Percentiles rank a stretch among this genome's conserved stretches.
Conservation (phyloP, 2,113 vertebrate genomes). For the Arizona elegans region DNA sequence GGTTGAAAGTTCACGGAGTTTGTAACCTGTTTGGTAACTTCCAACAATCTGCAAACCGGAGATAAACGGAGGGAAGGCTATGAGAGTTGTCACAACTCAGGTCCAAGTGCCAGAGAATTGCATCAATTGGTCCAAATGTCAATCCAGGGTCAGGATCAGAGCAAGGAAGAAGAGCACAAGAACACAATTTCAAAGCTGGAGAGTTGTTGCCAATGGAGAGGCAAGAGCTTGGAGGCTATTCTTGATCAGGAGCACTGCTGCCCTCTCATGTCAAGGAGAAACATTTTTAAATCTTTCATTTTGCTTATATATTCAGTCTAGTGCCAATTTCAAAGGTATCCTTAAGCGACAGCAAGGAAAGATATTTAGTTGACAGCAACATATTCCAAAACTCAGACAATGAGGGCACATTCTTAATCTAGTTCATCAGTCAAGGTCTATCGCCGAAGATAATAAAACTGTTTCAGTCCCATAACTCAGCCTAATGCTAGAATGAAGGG, state of each 20-base stretch:
- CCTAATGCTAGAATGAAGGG: neutral
- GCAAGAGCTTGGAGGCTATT: neutral
- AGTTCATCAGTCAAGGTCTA: neutral
- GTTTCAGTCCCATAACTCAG: neutral
- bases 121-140: neutral
- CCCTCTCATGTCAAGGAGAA: neutral
- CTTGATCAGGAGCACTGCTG: neutral
- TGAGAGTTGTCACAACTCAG: neutral
- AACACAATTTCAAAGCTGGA: neutral
- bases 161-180: neutral
- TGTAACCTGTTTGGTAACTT: neutral
- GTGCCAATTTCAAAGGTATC: neutral
- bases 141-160: neutral
- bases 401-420: neutral
- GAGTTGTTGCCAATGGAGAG: neutral
- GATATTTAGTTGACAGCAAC: neutral
- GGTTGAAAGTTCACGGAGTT: neutral
- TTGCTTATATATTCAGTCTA: neutral
- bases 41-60: neutral
- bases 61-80: neutral
- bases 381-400: neutral
- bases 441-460: neutral
- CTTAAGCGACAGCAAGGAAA: neutral
- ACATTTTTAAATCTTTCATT: neutral
- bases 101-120: neutral